Evolutionary conservation across 1,140 invertebrate species (phyloP), one percentile per base, ranked within the genome.

Genomic region (Trialeurodes vaporariorum): DNA sequence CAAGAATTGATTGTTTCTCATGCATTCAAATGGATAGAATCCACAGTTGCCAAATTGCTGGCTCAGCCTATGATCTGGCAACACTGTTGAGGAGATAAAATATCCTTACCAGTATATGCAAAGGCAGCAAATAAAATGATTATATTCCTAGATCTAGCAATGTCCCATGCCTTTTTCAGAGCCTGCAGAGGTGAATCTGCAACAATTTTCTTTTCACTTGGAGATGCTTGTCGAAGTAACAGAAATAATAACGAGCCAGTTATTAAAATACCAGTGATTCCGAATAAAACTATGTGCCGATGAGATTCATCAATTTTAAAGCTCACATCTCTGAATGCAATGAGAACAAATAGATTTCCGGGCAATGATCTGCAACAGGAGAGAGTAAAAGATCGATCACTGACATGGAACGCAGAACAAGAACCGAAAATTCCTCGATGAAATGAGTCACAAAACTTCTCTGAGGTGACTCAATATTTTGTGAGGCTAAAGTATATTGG

Each of bases 81-180:
- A n/a, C n/a, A n/a, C n/a, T n/a, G n/a, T n/a, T n/a, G n/a, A n/a
- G n/a, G n/a, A n/a, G n/a, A n/a, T n/a, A n/a, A n/a, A n/a, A n/a
- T n/a, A n/a, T 49, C 34, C 34, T 9, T 49, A 91, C 88, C 88
- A 49, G 93, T 95, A 75, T 96, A 97, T 65, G 93, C 85, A 77
- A 97, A 97, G 0, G 90, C 89, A 27, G 93, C 75, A 70, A 87
- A 87, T 1, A 97, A 79, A 0, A 96, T 75, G n/a, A 94, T 72
- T 92, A 98, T 97, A 66, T 92, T 85, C 23, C 81, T 84, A 0
- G 91, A 93, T 34, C 85, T 77, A 71, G 95, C 88, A 1, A 98
- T 78, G 67, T 80, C 81, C 23, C 91, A 80, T 0, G 94, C 89
- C 61, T 87, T 86, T 70, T 81, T 82, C 1, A 94, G 80, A 0